Evolutionary conservation across 2,113 vertebrate species (phyloP), one percentile per base, ranked within the genome.

Genomic region (Xerus inauris): DNA sequence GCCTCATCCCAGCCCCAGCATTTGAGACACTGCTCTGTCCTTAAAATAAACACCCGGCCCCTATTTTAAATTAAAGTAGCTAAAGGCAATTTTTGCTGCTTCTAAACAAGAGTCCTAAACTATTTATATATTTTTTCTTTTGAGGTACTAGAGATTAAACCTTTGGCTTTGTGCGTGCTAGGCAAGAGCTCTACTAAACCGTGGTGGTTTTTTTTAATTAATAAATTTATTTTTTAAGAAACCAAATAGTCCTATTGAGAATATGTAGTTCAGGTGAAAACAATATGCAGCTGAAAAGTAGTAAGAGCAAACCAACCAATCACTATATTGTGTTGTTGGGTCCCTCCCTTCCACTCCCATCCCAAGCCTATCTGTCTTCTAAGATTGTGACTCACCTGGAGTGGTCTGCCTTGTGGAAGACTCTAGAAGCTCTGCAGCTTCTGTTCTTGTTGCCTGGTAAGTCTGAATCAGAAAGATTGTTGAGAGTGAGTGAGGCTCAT

Each of bases 351-450:
- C 51, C 32, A 8, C 59, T n/a, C 17, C 69, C 69, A 19, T 40
- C 14, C 19, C 16, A 1, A 16, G 42, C 20, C 8, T 0, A 20
- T 11, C 14, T 30, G 7, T 42, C 57, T 71, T 67, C 85, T 49
- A 26, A 64, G 30, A 40, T 28, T 5, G 8, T 1, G 3, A 87
- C 94, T 95, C 80, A 97, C 97, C 94, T 94, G 94, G 32, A 81
- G 28, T 2, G 14, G 71, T 77, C 76, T 4, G 17, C 75, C 75
- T 73, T 77, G 38, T 14, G 65, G 38, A 65, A 10, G 11, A n/a
- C 24, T 45, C 32, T 35, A 40, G 91, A 84, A 71, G 49, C 7
- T 71, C 72, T 95, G 81, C 92, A 97, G 57, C 87, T 97, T 76
- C 54, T 71, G 47, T 19, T 97, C 64, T 72, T 89, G 49, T 72